A percentile compares a stretch with the other conserved stretches of the same genome.
Conservation (phyloP, 2,888 invertebrate species). For the Thera obeliscata region DNA sequence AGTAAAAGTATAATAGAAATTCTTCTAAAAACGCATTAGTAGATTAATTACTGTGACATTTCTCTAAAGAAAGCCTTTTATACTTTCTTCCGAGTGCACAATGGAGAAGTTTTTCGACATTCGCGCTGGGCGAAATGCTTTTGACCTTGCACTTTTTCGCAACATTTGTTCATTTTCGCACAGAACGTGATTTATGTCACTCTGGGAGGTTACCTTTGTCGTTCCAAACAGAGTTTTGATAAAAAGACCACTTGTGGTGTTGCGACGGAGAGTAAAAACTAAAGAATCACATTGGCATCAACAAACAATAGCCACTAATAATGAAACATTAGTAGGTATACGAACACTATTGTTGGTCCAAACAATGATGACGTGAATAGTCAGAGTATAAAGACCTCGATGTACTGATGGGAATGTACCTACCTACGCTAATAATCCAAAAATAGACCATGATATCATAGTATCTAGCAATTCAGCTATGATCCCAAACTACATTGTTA, state of each 20-base stretch:
- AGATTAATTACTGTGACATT: constrained; percentile 77
- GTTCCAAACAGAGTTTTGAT: constrained; percentile 60
- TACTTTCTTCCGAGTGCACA: constrained; percentile 61
- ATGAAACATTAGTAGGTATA: constrained; percentile 59
- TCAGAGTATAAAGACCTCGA: constrained; percentile 66
- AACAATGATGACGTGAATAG: constrained; percentile 57
- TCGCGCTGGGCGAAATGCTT: constrained; percentile 50
- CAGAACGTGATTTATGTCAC: constrained; percentile 74
- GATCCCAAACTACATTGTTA: constrained; percentile 15
- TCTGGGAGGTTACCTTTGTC: constrained; percentile 63
- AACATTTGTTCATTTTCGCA: constrained; percentile 78
- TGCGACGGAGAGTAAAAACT: constrained; percentile 62
- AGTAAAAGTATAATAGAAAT: constrained; percentile 74
- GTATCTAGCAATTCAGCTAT: constrained; percentile 62
- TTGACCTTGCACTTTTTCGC: constrained; percentile 73
- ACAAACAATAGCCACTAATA: constrained; percentile 56
- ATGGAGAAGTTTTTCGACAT: constrained; percentile 43
- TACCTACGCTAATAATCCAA: constrained; percentile 62
- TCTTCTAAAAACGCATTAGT: constrained; percentile 65
- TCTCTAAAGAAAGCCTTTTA: constrained; percentile 68
- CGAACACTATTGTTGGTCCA: constrained; percentile 55
- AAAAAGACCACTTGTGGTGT: constrained; percentile 77
- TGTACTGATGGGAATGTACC: constrained; percentile 59
- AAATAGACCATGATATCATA: constrained; percentile 80
- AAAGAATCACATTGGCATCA: constrained; percentile 57